A percentile compares a stretch with the other conserved stretches of the same genome.
Evolutionary conservation across 2,888 invertebrate species (phyloP).

Genomic region (Allophyes oxyacanthae): DNA sequence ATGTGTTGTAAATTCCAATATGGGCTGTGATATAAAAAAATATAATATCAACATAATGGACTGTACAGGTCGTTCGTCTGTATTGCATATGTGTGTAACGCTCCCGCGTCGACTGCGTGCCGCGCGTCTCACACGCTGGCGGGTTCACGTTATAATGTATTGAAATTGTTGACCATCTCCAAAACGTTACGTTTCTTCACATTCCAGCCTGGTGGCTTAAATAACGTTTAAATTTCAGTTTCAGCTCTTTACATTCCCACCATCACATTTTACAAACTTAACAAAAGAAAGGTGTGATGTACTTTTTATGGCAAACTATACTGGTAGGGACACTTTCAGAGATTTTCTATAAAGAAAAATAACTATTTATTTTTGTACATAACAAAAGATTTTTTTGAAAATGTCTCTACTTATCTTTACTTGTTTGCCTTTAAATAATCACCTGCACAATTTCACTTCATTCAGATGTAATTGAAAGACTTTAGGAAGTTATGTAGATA

Average conservation of each 20-base stretch:
- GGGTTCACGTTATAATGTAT: slow-evolving; percentile 23
- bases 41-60: slow-evolving; percentile 90
- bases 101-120: slow-evolving; percentile 60
- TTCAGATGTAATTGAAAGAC: slow-evolving; percentile 34
- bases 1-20: slow-evolving; percentile 92
- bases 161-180: slow-evolving; percentile 37
- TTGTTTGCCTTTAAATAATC: slow-evolving; percentile 11
- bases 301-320: slow-evolving; percentile 6
- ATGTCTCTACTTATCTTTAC: slow-evolving; percentile 46
- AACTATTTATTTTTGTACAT: slow-evolving; percentile 75
- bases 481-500: slow-evolving; percentile 44
- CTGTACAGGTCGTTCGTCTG: slow-evolving; percentile 92
- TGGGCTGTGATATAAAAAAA: slow-evolving; percentile 93
- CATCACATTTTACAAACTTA: background rate
- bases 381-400: slow-evolving; percentile 61
- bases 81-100: slow-evolving; percentile 79
- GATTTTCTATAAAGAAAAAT: slow-evolving; percentile 62
- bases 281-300: background rate
- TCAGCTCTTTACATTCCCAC: too few relatives aligned
- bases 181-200: slow-evolving; percentile 35
- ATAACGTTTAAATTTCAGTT: too few relatives aligned
- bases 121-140: slow-evolving; percentile 25
- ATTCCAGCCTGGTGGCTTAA: slow-evolving; percentile 3
- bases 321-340: slow-evolving; percentile 58
- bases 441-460: slow-evolving; percentile 21